Base-by-base conservation (phyloP, 2,113 vertebrate species). In the Clarias macrocephalus region DNA sequence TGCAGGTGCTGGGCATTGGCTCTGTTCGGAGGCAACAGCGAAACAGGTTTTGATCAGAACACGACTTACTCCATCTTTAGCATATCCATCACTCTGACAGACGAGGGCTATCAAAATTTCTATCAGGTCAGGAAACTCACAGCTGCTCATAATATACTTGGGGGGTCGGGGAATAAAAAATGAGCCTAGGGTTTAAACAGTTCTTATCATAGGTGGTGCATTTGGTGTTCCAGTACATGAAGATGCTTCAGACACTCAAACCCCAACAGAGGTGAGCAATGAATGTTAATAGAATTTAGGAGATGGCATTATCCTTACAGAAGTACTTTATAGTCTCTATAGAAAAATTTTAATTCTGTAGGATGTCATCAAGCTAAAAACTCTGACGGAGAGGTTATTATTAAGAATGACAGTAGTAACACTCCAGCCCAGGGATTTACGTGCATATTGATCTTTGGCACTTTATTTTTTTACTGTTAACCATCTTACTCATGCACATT, bases 11-110 rank as follows among this genome's bases (percentile, higher is more conserved):
- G 97, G 97, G 97, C 98, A 56, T 93, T 99, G 92, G 96, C 96
- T 84, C 92, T 99, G 80, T 98, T 96, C 87, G 98, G 97, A 93
- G 97, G 98, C 91, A 99, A 99, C 94, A 97, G 96, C 89, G 97
- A 99, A 93, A 97, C 96, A 1, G 97, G 98, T 54, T 99, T 98
- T 93, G 97, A 99, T 82, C 97, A 99, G 90, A 99, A 99, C 92
- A 95, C 96, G 88, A 99, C 98, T 52, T 99, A 99, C 82, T 99
- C 97, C 56, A 96, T 99, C 91, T 99, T 99, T 93, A 97, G 96
- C 90, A 97, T 99, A 92, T 98, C 97, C 88, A 96, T 99, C 91
- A 99, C 96, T 0, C 92, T 99, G 90, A 99, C 98, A 6, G 96
- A 98, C 89, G 96, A 98, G 83, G 98, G 98, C 82, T 98, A 96